A percentile compares a stretch with the other conserved stretches of the same genome.
Evolutionary conservation across 1,140 invertebrate genomes (phyloP).

Genomic region (Dendroctonus ponderosae): DNA sequence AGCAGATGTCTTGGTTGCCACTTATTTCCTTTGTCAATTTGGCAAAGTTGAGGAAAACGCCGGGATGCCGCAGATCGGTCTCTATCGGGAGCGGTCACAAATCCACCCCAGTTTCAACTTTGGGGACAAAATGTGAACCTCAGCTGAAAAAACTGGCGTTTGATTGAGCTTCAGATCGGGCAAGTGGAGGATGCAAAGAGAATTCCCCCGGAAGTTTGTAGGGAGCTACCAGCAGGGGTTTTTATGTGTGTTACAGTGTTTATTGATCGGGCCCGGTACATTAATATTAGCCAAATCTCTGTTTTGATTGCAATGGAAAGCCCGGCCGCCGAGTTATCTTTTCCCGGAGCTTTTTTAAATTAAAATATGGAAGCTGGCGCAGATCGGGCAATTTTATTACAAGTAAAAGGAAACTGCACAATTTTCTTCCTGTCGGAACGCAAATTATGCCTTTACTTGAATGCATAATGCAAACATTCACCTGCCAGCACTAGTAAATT

Average conservation of each 20-base stretch:
- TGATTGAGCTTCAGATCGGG: not conserved
- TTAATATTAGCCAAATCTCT: conserved; percentile 10
- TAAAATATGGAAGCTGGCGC: conserved; percentile 20
- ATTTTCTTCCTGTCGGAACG: not conserved
- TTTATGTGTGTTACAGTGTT: not conserved
- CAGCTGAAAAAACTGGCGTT: not conserved
- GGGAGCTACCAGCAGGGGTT: too few relatives aligned
- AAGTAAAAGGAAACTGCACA: conserved; percentile 19
- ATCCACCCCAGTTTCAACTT: too few relatives aligned
- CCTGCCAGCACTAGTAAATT: not conserved
- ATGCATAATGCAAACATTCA: not conserved
- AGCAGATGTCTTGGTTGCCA: conserved; percentile 26
- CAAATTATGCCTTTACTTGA: conserved; percentile 10
- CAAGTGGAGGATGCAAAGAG: not conserved
- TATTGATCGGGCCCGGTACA: not conserved
- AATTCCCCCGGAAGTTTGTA: not conserved
- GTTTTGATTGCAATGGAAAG: conserved; percentile 8
- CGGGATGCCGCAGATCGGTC: not conserved
- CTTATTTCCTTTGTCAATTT: conserved; percentile 32
- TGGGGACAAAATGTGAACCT: too few relatives aligned
- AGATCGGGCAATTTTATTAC: conserved; percentile 17
- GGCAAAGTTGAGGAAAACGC: conserved; percentile 14
- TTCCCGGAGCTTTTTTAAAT: conserved; percentile 25
- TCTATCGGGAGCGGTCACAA: too few relatives aligned
- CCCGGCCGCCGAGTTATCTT: conserved; percentile 9